phyloP scores from a whole-genome alignment of 2,888 invertebrate genomes.

The Drosophila kanekoi region DNA sequence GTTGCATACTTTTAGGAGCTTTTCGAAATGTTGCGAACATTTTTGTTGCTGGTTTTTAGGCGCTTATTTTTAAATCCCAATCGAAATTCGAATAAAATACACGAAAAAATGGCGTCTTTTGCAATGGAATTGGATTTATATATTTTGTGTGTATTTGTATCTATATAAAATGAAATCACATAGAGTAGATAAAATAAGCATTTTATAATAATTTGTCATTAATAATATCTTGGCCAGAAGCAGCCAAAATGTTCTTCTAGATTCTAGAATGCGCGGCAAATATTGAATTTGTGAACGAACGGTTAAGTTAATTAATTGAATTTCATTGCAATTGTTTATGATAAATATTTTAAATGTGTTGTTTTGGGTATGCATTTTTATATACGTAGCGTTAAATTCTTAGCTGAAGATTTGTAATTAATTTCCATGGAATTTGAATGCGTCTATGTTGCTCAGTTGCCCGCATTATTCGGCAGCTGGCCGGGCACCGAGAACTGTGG shows the following conservation, averaged over 20 bases:
- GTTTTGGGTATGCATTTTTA: conserved; percentile 30
- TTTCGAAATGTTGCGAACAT: no score
- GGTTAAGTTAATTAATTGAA: conserved; percentile 14
- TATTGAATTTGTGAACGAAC: conserved; percentile 48
- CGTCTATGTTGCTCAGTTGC: conserved; percentile 52
- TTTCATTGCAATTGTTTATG: conserved; percentile 74
- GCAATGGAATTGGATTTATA: conserved; percentile 74
- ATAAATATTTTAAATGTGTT: conserved; percentile 63
- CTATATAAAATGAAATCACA: conserved; percentile 59
- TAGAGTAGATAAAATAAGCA: conserved; percentile 57
- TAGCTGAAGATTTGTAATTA: conserved; percentile 65
- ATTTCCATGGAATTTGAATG: conserved; percentile 71
- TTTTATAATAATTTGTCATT: conserved; percentile 52
- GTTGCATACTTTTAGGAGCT: no score
- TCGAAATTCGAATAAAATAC: conserved; percentile 2
- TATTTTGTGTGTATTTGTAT: conserved; percentile 52
- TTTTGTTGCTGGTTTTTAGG: no score
- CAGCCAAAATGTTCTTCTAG: conserved; percentile 19
- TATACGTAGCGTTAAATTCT: conserved; percentile 62
- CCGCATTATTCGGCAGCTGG: conserved; percentile 79
- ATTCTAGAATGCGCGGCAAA: conserved; percentile 42
- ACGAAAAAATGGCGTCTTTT: conserved; percentile 31
- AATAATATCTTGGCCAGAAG: conserved; percentile 30
- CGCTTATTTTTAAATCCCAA: neutral
- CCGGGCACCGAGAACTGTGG: conserved; percentile 89